Conservation (phyloP, 2,113 vertebrate genomes). For the Macaca fascicularis region T2T-MFA8v1.1 NC_088380.1:76992001-76992500, state of each 20-base stretch:
- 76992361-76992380: not conserved
- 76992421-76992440: not conserved
- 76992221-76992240: not conserved
- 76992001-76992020: conserved; percentile 16
- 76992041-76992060: conserved; percentile 24
- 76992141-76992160: not conserved
- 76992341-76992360: conserved; percentile 7
- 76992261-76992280: not conserved
- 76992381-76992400: conserved; percentile 13
- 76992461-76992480: too few species aligned
- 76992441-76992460: not conserved
- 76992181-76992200: not conserved
- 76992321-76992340: not conserved
- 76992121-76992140: not conserved
- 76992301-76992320: conserved; percentile 15
- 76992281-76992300: not conserved
- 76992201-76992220: not conserved
- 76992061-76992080: not conserved
- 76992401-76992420: not conserved
- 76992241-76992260: not conserved
- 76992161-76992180: not conserved
- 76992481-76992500: too few species aligned
- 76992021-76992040: not conserved
- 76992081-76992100: not conserved
- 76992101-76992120: not conserved